A percentile compares a stretch with the other conserved stretches of the same genome.
These are phyloP conservation scores for Varanus salvator DNA, from an alignment of 2,113 vertebrate species.

Conservation along the genomic window DNA sequence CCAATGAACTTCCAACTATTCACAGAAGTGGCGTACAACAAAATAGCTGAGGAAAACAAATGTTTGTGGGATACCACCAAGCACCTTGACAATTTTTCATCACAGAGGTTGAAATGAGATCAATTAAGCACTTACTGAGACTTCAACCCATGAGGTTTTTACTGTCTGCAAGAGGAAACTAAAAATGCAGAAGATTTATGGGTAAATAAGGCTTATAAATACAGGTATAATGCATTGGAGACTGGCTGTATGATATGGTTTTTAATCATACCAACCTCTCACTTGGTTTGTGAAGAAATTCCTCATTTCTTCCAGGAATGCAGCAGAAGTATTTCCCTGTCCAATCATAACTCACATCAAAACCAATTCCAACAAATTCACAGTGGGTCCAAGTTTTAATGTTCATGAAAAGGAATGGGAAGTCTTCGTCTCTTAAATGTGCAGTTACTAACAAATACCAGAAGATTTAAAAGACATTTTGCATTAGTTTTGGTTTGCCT, in stretches of 20 bases:
- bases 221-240: slow-evolving; percentile 38
- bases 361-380: slow-evolving; percentile 53
- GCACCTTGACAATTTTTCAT: slow-evolving; percentile 58
- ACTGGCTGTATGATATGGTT: slow-evolving; percentile 39
- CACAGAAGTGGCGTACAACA: slow-evolving; percentile 10
- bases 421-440: slow-evolving; percentile 32
- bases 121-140: slow-evolving; percentile 68
- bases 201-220: slow-evolving; percentile 59
- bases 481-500: background rate
- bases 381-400: slow-evolving; percentile 28
- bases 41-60: slow-evolving; percentile 51
- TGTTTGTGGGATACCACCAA: slow-evolving; percentile 34
- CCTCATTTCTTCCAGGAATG: slow-evolving; percentile 41
- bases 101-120: slow-evolving; percentile 61
- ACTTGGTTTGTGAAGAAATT: background rate
- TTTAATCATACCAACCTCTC: slow-evolving; percentile 66
- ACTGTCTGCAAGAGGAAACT: slow-evolving; percentile 52
- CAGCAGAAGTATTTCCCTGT: slow-evolving; percentile 54
- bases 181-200: slow-evolving; percentile 61
- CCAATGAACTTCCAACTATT: background rate
- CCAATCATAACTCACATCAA: slow-evolving; percentile 60
- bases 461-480: slow-evolving; percentile 4
- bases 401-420: slow-evolving; percentile 45
- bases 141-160: slow-evolving; percentile 51
- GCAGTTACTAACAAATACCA: slow-evolving; percentile 28